Base-by-base conservation (phyloP, 2,888 invertebrate genomes). In the Mesorhabditis sp. region DNA sequence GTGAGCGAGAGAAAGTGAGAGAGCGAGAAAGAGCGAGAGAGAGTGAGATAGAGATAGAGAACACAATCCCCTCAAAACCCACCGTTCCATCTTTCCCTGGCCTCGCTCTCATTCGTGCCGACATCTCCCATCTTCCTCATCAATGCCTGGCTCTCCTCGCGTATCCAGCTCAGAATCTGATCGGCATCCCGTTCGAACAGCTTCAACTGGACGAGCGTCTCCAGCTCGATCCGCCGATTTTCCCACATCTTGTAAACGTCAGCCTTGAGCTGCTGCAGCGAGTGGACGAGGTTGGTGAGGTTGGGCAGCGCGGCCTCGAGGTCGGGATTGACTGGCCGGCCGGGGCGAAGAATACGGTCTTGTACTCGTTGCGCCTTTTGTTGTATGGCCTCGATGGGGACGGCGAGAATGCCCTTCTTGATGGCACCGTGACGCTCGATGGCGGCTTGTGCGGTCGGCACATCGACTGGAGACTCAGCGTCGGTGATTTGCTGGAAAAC, bases 101-200 rank as follows among this genome's bases (percentile, higher is more conserved):
- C 75, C 44, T 76, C 78, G 5, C 62, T 62, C 42, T 71, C 76
- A 68, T 71, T 74, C 2, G 42, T 68, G 13, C 79, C 79, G 43
- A 78, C 73, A 67, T 78, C 74, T 43, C 74, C 75, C 70, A 78
- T 76, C 15, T 66, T 68, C 28, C 75, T 50, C 41, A 62, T 64
- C 43, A 74, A 68, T 3, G 13, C 28, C n/a, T 44, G 66, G 13
- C 68, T 70, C 50, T n/a, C 73, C 67, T 45, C 67, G 62, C 13
- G 73, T 69, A 10, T 72, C 69, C 71, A 75, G 72, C 64, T 67
- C 28, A 50, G 15, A 61, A 63, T 41, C 65, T 65, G 65, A 87
- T 95, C 94, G 81, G 95, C 96, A 87, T 97, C 97, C 86, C 94
- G 93, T 87, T 97, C 96, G 86, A 96, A 95, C 65, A 96, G 90